Conservation (phyloP, 1,140 invertebrate genomes). For the Macrosteles quadrilineatus region DNA sequence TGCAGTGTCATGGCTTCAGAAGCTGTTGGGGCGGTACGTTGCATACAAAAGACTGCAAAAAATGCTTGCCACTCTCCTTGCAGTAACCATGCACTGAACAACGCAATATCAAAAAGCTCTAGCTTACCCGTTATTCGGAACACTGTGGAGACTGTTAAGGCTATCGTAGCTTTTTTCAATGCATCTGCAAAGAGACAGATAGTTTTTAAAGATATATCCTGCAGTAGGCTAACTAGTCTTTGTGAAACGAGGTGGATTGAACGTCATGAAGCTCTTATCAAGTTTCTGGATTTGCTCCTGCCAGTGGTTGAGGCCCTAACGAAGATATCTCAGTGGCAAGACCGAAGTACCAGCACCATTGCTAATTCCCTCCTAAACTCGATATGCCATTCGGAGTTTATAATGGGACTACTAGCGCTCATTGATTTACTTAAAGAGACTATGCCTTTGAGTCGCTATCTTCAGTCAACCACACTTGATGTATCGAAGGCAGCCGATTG, state of each 20-base stretch:
- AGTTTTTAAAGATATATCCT: background rate
- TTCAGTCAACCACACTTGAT: background rate
- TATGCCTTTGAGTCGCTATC: background rate
- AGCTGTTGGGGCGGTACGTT: conserved; percentile 37
- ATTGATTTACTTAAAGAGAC: background rate
- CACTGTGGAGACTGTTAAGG: conserved; percentile 40
- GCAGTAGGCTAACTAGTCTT: background rate
- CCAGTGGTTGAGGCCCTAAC: background rate
- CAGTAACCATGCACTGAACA: too few relatives aligned
- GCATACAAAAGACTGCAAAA: conserved; percentile 33
- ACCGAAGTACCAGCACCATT: background rate
- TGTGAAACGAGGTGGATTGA: background rate
- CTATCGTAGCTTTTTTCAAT: conserved; percentile 41
- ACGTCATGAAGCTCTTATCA: conserved; percentile 1
- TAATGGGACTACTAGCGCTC: background rate
- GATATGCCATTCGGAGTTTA: background rate
- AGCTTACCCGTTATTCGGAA: conserved; percentile 11
- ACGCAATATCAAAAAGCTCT: conserved; percentile 37
- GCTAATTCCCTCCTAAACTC: background rate
- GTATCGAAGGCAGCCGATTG: background rate
- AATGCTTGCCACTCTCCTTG: conserved; percentile 41
- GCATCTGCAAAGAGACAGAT: conserved; percentile 38
- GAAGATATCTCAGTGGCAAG: background rate
- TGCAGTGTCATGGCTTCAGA: conserved; percentile 44
- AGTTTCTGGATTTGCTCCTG: background rate